Evolutionary conservation across 2,113 vertebrate species (phyloP), one percentile per base, ranked within the genome.

Genomic region (Camelus dromedarius): DNA sequence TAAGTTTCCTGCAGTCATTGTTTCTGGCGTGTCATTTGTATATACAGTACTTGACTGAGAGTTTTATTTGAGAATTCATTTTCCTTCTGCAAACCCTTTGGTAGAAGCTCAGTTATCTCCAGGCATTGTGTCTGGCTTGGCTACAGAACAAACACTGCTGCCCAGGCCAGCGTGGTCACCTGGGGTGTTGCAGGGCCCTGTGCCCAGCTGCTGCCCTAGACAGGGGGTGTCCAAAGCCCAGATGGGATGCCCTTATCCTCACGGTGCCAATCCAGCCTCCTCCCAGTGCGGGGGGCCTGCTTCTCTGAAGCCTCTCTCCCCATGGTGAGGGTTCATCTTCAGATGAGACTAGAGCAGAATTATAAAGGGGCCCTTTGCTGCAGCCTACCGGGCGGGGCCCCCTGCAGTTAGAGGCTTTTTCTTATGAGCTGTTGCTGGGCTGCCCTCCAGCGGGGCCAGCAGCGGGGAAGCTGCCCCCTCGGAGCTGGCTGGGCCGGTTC

Each of bases 391-490:
- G 62, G 62, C 50, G 54, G 66, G 75, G 30, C 20, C 42, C 64
- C 28, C 24, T 67, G 58, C 18, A 58, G 13, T 48, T 24, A 13
- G 12, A 46, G 24, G n/a, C 16, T n/a, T 69, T 66, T 66, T 77
- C 80, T 72, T 30, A 28, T 32, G 48, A 38, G 50, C 22, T 2
- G 0, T 67, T 35, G 50, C 54, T 28, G 3, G 6, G 14, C 28
- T 5, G 46, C 20, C 32, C 48, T 30, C 18, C 42, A 5, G 62
- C 30, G 38, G 0, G 30, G 26, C 16, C 38, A 0, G 18, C 0
- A 0, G n/a, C 5, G 3, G 30, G 52, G 69, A n/a, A 42, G 7
- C 60, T 58, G 70, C 22, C n/a, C 8, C 48, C 26, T 58, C 24
- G 0, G 16, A 30, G 22, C 69, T 50, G 89, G 46, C 18, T 13